Conservation (phyloP, 2,888 invertebrate species). For the Dorcus parallelipipedus region DNA sequence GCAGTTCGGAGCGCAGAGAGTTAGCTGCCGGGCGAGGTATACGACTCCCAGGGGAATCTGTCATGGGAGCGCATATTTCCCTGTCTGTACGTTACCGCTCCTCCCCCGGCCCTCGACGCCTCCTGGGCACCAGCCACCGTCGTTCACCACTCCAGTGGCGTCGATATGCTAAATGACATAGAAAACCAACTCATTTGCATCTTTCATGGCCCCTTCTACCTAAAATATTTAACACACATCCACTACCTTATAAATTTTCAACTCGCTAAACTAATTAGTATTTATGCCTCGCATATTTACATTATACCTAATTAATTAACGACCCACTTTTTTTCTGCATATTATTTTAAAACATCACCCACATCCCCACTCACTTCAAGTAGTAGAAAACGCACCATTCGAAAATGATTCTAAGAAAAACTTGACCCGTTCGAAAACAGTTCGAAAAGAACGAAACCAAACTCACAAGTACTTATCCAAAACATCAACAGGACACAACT, state of each 20-base stretch:
- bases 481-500: background rate
- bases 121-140: conserved; percentile 33
- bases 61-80: conserved; percentile 46
- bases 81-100: conserved; percentile 39
- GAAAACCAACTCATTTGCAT: conserved; percentile 13
- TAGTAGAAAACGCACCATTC: background rate
- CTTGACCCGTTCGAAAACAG: background rate
- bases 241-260: too few species aligned
- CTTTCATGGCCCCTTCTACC: background rate
- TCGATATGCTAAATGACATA: conserved; percentile 19
- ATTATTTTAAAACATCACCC: too few species aligned
- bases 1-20: conserved; percentile 34
- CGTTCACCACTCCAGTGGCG: conserved; percentile 30
- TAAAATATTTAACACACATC: too few species aligned
- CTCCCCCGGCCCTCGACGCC: conserved; percentile 34
- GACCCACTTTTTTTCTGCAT: too few species aligned
- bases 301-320: too few species aligned
- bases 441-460: background rate
- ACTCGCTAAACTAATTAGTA: too few species aligned
- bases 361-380: background rate
- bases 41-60: conserved; percentile 41
- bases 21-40: conserved; percentile 39
- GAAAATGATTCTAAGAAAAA: background rate
- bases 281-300: too few species aligned
- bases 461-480: background rate